Evolutionary conservation across 2,113 vertebrate genomes (phyloP), one percentile per base, ranked within the genome.

Genomic region (Phrynosoma blainvillii): DNA sequence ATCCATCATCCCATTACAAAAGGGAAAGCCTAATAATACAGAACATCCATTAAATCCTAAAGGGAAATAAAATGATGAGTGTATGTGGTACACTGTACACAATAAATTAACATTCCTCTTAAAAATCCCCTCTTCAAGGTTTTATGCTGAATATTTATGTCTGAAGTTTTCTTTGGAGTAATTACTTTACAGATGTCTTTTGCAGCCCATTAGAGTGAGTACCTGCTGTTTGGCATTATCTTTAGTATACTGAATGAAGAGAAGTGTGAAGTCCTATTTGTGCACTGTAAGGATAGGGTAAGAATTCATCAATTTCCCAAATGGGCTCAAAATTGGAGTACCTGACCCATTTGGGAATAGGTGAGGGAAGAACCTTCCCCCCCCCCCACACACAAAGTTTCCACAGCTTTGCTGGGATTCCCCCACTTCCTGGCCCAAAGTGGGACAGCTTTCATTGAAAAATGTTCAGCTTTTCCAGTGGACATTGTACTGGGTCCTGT

Each of bases 11-110:
- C 12, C 25, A 79, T 13, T 86, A 79, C 42, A 56, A 54, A 47
- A 68, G 40, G 59, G 56, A 86, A 86, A 86, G 32, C 16, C 25
- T 70, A 70, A 87, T 88, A 79, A 59, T 76, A 76, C 87, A 84
- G 3, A 77, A 8, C 87, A 65, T 1, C 2, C 7, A 70, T 25
- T 85, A 56, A 2, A 27, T 65, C 79, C 1, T 52, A 88, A 40
- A 25, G 27, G 21, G 32, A 68, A 87, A 90, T 77, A 73, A 0
- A 88, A 82, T 2, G 27, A 47, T 47, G 27, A 52, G 66, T 66
- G 32, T 25, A 70, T 82, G 36, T 42, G 21, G 21, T 47, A 68
- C 30, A 62, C 62, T 68, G 23, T 18, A 16, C 25, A 68, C 11
- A 66, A 9, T 68, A 82, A 68, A 71, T 71, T 10, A 71, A 30